Evolutionary conservation across 2,113 vertebrate genomes (phyloP).

Genomic region (Mola mola): DNA sequence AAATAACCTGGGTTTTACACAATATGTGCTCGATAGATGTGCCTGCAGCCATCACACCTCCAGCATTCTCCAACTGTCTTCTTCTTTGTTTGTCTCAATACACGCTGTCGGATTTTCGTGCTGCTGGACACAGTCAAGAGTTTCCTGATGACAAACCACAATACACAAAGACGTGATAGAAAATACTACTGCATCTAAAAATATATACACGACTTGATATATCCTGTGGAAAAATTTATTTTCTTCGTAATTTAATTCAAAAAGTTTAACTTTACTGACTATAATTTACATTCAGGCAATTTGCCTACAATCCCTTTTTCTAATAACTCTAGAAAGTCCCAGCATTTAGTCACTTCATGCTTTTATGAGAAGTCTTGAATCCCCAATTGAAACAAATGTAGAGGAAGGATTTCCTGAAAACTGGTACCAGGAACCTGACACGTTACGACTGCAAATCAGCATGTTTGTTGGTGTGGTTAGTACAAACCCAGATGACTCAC

Average conservation of each 20-base stretch:
- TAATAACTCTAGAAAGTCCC: no score
- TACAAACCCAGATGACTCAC: neutral
- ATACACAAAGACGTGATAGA: neutral
- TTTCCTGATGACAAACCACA: slow-evolving; percentile 36
- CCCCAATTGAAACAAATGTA: neutral
- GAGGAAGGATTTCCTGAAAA: neutral
- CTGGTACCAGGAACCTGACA: neutral
- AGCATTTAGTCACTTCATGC: no score
- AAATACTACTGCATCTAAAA: no score
- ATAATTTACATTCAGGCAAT: no score
- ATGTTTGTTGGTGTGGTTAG: neutral
- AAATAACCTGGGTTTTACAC: neutral
- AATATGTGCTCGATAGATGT: neutral
- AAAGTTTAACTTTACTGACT: no score
- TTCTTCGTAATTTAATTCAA: no score
- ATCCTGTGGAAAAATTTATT: no score
- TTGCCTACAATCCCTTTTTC: neutral
- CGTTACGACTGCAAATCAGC: neutral
- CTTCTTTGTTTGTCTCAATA: slow-evolving; percentile 23
- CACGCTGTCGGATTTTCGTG: slow-evolving; percentile 16
- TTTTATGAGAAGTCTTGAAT: no score
- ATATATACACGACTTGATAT: no score
- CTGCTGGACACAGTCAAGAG: slow-evolving; percentile 25
- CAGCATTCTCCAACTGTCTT: slow-evolving; percentile 13
- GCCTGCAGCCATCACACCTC: slow-evolving; percentile 10